Evolutionary conservation across 2,797 vertebrate species (phyloP), one percentile per base, ranked within the genome.

Genomic region (Macrochelys suwanniensis): DNA sequence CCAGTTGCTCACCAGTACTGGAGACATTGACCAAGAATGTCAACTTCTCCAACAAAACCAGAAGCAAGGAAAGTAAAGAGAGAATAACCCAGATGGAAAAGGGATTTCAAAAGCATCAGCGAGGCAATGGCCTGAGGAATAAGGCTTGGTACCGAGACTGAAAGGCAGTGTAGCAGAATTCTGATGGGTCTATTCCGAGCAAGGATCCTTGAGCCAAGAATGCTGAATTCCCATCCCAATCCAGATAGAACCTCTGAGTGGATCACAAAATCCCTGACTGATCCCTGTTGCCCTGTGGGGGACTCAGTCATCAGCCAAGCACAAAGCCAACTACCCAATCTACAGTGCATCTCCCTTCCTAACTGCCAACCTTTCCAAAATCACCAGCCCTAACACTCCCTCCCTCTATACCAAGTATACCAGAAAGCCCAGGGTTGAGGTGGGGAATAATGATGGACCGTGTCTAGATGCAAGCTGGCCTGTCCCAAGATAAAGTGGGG

Each of bases 81-180:
- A 33, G 84, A 56, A 87, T 33, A 90, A 89, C 71, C 1, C 26
- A 71, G 1, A 9, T 49, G 37, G 49, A 68, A 91, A 88, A 85
- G 5, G 53, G 56, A 92, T 5, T 4, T 53, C 76, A 5, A 86
- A 83, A n/a, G n/a, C 86, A 31, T 82, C 33, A 86, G 84, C 65
- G 4, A 85, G 47, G 42, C 54, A 1, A 2, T 88, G 49, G 26
- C 1, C 3, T 83, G 45, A 57, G 42, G 91, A 91, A 86, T 31
- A 3, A 79, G 42, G 21, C n/a, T 71, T 42, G 42, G 68, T 71
- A 50, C 12, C 59, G 53, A 89, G 85, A 88, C 80, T 91, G 91
- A 31, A 51, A 53, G 37, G 25, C 12, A 61, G 45, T 1, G 0
- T 87, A 49, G 68, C 0, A 1, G 49, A 93, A 11, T 3, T 93